These are phyloP conservation scores for Melanotaenia pygmaea DNA, from an alignment of 2,797 vertebrate species.

Conservation along the genomic window DNA sequence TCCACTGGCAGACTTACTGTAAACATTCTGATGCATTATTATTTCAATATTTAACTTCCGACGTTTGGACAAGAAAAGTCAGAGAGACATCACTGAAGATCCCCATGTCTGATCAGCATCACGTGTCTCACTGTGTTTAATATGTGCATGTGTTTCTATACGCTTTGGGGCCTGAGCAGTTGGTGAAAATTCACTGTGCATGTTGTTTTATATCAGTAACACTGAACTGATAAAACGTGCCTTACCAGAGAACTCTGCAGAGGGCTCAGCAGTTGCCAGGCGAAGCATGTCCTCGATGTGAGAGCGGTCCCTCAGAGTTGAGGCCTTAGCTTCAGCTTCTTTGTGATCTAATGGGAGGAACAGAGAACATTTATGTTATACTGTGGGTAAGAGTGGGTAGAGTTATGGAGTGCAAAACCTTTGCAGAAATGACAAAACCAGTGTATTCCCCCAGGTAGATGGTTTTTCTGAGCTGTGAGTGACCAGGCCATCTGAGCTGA, in stretches of 20 bases:
- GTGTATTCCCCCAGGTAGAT: conserved; percentile 5
- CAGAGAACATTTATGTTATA: background rate
- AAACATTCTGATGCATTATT: conserved; percentile 51
- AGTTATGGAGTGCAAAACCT: background rate
- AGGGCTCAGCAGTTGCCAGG: conserved; percentile 84
- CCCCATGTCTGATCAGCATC: background rate
- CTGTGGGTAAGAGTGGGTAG: background rate
- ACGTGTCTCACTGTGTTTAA: conserved; percentile 13
- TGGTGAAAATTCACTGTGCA: background rate
- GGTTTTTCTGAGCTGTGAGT: conserved; percentile 35
- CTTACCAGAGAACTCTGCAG: conserved; percentile 89
- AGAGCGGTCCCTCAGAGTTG: conserved; percentile 85
- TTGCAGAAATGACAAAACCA: conserved; percentile 14
- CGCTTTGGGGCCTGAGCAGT: background rate
- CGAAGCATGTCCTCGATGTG: conserved; percentile 92
- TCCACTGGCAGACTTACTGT: conserved; percentile 42
- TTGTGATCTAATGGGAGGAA: conserved; percentile 64
- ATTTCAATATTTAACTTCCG: conserved; percentile 22
- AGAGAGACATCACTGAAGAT: conserved; percentile 12
- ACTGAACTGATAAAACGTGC: background rate
- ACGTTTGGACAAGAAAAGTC: conserved; percentile 23
- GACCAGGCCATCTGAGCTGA: conserved; percentile 52
- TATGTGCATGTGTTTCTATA: background rate
- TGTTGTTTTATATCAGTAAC: background rate
- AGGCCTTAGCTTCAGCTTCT: conserved; percentile 63